phyloP scores from a whole-genome alignment of 2,113 vertebrate species.

The Rhagologus leucostigma region DNA sequence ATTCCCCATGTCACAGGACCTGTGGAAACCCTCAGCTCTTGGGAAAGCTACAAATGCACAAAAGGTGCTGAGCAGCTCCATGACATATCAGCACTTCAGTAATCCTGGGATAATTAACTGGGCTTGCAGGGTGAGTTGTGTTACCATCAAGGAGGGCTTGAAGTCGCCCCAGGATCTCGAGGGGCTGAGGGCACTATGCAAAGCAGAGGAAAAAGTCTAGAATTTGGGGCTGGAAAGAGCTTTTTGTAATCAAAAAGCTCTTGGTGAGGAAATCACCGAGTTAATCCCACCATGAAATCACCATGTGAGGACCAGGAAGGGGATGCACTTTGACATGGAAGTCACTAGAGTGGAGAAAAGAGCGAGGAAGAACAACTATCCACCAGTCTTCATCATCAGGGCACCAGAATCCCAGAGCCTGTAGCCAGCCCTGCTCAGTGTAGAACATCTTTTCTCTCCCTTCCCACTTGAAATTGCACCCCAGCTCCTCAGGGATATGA shows the following conservation, averaged over 20 bases:
- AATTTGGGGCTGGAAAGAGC: neutral
- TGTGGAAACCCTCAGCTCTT: neutral
- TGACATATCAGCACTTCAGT: neutral
- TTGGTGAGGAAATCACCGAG: neutral
- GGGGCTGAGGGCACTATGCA: neutral
- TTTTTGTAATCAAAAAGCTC: neutral
- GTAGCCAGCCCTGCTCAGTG: neutral
- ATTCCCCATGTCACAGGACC: neutral
- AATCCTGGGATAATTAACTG: neutral
- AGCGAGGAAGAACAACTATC: neutral
- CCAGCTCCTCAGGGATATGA: neutral
- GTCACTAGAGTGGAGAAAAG: neutral
- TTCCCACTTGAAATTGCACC: neutral
- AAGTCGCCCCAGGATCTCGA: neutral
- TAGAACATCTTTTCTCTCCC: neutral
- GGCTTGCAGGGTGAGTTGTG: neutral
- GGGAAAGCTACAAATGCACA: neutral
- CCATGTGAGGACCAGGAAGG: neutral
- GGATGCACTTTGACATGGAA: neutral
- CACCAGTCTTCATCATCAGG: neutral
- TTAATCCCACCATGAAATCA: neutral
- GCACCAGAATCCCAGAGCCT: neutral
- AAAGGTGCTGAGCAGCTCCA: neutral
- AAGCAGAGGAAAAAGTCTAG: neutral
- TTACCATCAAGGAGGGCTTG: neutral